Percentiles rank a stretch among this genome's conserved stretches.
Evolutionary conservation across 1,140 invertebrate species (phyloP).

Genomic region (Ostrea denselamellosa): DNA sequence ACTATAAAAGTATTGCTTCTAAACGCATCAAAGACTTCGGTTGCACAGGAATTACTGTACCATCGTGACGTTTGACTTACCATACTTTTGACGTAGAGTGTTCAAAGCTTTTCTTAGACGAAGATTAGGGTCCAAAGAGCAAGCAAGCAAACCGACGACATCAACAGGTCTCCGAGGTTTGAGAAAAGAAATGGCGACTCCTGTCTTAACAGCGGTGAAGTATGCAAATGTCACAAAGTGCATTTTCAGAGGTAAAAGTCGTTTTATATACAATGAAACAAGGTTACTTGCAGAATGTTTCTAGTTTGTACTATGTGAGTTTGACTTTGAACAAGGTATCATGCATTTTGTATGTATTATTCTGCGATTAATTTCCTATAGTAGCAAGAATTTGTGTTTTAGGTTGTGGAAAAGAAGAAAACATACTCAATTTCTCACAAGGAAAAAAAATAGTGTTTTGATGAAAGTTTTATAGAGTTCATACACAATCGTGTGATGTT

Average conservation of each 20-base stretch:
- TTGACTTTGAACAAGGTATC: neutral
- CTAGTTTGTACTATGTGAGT: neutral
- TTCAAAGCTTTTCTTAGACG: neutral
- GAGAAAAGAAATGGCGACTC: neutral
- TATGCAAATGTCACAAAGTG: slow-evolving; percentile 2
- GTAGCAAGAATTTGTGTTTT: no score
- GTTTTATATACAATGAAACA: neutral
- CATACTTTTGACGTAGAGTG: neutral
- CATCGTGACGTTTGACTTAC: neutral
- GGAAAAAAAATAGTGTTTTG: no score
- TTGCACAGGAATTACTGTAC: no score
- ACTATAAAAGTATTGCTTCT: neutral
- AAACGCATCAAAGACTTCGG: neutral
- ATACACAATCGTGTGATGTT: no score
- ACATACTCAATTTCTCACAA: no score
- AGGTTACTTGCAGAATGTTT: neutral
- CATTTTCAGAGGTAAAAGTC: slow-evolving; percentile 18
- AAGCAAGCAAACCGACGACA: slow-evolving; percentile 26
- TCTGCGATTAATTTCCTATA: no score
- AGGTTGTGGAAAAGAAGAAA: no score
- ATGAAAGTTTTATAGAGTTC: no score
- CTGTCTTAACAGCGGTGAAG: slow-evolving; percentile 3
- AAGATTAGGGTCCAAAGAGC: slow-evolving; percentile 30
- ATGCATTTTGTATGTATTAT: no score
- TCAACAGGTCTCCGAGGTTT: neutral